Evolutionary conservation across 2,888 invertebrate genomes (phyloP).

Genomic region (Rhynchonema sp.): DNA sequence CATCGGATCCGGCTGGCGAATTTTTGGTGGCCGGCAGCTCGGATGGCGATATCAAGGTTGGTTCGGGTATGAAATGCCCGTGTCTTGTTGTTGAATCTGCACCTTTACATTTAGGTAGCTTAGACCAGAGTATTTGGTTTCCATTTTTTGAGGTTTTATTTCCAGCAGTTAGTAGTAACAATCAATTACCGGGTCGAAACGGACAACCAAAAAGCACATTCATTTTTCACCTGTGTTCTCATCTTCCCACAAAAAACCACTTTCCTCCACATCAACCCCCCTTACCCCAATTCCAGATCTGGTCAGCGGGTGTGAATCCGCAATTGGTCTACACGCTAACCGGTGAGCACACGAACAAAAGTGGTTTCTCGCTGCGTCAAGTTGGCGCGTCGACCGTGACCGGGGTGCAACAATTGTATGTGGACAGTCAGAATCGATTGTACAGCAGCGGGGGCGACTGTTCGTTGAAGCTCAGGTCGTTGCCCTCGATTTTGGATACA

Average conservation of each 20-base stretch:
- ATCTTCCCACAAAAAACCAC: too few species aligned
- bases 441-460: conserved; percentile 98
- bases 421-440: conserved; percentile 66
- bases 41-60: conserved; percentile 40
- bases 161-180: too few species aligned
- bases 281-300: too few species aligned
- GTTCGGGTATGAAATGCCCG: too few species aligned
- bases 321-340: conserved; percentile 66
- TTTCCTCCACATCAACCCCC: too few species aligned
- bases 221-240: too few species aligned
- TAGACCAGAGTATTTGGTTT: too few species aligned
- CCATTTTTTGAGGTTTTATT: too few species aligned
- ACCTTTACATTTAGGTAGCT: too few species aligned
- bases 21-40: conserved; percentile 72
- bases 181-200: too few species aligned
- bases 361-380: conserved; percentile 78
- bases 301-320: conserved; percentile 62
- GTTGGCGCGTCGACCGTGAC: conserved; percentile 57
- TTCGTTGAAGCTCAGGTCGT: conserved; percentile 83
- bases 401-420: conserved; percentile 70
- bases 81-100: too few species aligned
- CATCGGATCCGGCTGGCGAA: conserved; percentile 81
- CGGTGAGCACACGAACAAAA: conserved; percentile 70
- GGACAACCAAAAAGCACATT: too few species aligned
- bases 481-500: conserved; percentile 35